Evolutionary conservation across 2,797 vertebrate species (phyloP).

Genomic region (Borostomias antarcticus): DNA sequence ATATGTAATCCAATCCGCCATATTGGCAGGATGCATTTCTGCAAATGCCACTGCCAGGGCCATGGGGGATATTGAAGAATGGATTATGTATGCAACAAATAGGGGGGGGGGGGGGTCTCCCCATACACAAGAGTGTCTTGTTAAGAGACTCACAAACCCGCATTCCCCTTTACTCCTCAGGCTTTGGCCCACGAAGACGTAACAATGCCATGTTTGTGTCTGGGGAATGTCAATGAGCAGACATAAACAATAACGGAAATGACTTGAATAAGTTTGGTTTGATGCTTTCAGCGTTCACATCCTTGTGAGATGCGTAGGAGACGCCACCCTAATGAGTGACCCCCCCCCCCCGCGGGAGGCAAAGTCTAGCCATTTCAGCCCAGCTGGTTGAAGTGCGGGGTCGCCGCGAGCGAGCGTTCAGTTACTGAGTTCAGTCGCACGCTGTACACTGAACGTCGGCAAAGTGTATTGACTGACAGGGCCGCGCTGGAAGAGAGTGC

Average conservation of each 20-base stretch:
- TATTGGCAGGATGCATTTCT: constrained; percentile 47
- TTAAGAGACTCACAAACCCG: constrained; percentile 64
- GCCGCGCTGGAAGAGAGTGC: no score
- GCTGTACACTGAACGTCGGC: no score
- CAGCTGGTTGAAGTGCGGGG: no score
- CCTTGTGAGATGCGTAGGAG: no score
- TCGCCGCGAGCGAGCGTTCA: no score
- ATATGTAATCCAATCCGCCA: constrained; percentile 56
- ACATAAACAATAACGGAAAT: constrained; percentile 13
- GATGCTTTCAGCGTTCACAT: no score
- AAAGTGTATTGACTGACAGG: no score
- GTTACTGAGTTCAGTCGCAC: no score
- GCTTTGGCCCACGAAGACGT: constrained; percentile 39
- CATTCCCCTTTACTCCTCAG: constrained; percentile 28
- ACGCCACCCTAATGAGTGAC: no score
- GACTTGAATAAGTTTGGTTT: neutral
- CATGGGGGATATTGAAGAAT: constrained; percentile 63
- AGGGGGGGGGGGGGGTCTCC: neutral
- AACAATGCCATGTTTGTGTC: constrained; percentile 18
- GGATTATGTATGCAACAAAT: constrained; percentile 58
- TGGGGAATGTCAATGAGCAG: constrained; percentile 21
- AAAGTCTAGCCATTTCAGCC: no score
- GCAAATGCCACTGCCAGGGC: constrained; percentile 47
- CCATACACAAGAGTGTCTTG: constrained; percentile 60
- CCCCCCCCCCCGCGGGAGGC: no score